Conservation (phyloP, 2,113 vertebrate genomes). For the Catharus minimus region DNA sequence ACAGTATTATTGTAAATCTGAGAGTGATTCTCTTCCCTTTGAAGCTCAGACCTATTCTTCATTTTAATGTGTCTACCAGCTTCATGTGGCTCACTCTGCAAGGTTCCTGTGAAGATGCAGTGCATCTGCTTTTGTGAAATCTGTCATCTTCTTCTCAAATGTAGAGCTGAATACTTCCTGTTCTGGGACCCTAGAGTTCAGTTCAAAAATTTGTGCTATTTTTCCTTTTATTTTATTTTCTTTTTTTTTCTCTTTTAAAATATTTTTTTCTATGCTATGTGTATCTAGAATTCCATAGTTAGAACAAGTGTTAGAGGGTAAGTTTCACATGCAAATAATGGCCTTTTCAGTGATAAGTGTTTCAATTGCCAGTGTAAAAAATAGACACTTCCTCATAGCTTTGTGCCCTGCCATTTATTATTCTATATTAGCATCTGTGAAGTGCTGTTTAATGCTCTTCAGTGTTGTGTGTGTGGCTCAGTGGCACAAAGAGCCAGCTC, state of each 20-base stretch:
- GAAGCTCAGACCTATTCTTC: slow-evolving; percentile 50
- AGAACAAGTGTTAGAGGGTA: neutral
- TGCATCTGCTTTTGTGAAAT: slow-evolving; percentile 16
- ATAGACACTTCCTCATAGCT: neutral
- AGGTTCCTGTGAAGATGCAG: slow-evolving; percentile 42
- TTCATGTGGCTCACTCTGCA: neutral
- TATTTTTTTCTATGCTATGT: neutral
- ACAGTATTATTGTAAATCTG: slow-evolving; percentile 44
- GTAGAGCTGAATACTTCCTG: neutral
- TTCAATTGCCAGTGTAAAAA: neutral
- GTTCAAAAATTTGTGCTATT: neutral
- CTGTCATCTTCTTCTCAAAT: slow-evolving; percentile 24
- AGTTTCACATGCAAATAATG: slow-evolving; percentile 24
- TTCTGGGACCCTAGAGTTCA: neutral
- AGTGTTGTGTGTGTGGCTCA: neutral
- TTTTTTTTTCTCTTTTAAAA: rapidly evolving
- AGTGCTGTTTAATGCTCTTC: neutral
- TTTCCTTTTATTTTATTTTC: neutral
- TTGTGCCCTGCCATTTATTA: neutral
- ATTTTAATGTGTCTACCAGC: slow-evolving; percentile 43
- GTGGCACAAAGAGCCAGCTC: slow-evolving; percentile 31
- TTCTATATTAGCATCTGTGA: neutral
- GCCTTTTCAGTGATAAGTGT: slow-evolving; percentile 15
- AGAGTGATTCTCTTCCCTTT: slow-evolving; percentile 36
- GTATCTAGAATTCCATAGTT: neutral